phyloP scores from a whole-genome alignment of 2,888 invertebrate genomes.

The Euzetes globulus region DNA sequence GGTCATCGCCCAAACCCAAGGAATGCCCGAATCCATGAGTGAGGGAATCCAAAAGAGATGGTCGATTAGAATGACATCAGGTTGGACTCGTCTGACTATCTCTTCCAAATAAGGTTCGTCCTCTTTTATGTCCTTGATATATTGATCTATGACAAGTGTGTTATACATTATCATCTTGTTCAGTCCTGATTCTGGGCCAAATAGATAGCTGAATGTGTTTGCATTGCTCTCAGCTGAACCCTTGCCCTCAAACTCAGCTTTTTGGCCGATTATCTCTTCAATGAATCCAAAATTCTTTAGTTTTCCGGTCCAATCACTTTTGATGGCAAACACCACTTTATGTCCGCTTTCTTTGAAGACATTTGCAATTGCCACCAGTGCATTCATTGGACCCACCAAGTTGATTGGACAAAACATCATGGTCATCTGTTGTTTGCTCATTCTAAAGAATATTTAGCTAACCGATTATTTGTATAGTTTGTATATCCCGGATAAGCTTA shows the following conservation, averaged over 20 bases:
- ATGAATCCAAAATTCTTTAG: background rate
- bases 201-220: background rate
- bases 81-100: constrained; percentile 1
- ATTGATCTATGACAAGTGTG: background rate
- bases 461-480: no score
- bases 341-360: background rate
- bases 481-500: no score
- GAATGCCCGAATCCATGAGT: constrained; percentile 21
- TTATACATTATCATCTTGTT: constrained; percentile 11
- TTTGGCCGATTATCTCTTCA: background rate
- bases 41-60: background rate
- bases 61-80: constrained; percentile 20
- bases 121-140: background rate
- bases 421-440: background rate
- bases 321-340: constrained; percentile 2
- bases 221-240: background rate
- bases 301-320: background rate
- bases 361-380: background rate
- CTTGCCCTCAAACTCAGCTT: background rate
- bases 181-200: background rate
- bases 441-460: no score
- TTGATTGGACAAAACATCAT: constrained; percentile 14
- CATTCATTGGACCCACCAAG: constrained; percentile 8
- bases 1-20: constrained; percentile 1
- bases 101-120: background rate